Evolutionary conservation across 2,113 vertebrate genomes (phyloP), one percentile per base, ranked within the genome.

Genomic region (Narcine bancroftii): DNA sequence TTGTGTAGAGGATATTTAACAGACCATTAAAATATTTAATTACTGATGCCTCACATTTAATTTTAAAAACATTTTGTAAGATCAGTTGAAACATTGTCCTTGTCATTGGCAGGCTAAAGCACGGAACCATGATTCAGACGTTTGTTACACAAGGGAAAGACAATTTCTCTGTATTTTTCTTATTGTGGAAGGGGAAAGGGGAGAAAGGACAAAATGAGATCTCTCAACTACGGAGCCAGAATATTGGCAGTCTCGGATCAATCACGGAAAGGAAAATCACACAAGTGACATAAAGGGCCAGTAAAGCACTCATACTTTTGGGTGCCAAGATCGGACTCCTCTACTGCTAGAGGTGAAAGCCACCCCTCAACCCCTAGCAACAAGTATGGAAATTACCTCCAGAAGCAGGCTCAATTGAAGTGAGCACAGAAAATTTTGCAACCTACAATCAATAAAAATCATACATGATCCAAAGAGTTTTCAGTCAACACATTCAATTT

Each of bases 11-110:
- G 29, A 33, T 33, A 83, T 53, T 47, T 36, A 45, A 33, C 92
- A 92, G 79, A 9, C 56, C 3, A n/a, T 69, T 76, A 92, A 36
- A 93, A 60, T 42, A 36, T 19, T 63, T 73, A 92, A 60, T 24
- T n/a, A 92, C 83, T 13, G 11, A 60, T 36, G 29, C 6, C n/a
- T 60, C 50, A n/a, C 56, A 85, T 60, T 60, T 85, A 85, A 36
- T 60, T 5, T 36, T 85, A 10, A 85, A 60, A 4, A 60, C 15
- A 11, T 33, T 19, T 7, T 50, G 42, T 7, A 42, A 79, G 42
- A 10, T 24, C 0, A 21, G 11, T 79, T 26, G 45, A 26, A 79
- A 50, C n/a, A 13, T 73, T n/a, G 72, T 3, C 9, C 33, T n/a
- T n/a, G n/a, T 73, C 21, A 71, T 24, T 36, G 1, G 36, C 72